phyloP scores from a whole-genome alignment of 2,888 invertebrate species.

The Enchytraeus crypticus region DNA sequence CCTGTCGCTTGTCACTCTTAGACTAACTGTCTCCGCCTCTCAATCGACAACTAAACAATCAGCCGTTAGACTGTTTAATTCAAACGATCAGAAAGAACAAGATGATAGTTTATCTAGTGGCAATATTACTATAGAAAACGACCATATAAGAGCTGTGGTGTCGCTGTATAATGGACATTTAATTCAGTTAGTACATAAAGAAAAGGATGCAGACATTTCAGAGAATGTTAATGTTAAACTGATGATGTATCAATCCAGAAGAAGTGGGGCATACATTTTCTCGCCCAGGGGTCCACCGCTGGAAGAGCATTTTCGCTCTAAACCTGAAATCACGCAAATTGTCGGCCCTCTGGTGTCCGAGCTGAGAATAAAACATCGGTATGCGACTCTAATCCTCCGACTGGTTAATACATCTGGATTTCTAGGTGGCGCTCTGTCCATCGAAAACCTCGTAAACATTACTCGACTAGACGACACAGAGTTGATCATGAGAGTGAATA shows the following conservation, averaged over 20 bases:
- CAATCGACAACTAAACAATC: no score
- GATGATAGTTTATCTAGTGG: no score
- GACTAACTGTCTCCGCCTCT: no score
- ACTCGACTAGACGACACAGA: conserved; percentile 31
- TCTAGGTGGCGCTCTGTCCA: conserved; percentile 13
- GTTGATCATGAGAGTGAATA: conserved; percentile 39
- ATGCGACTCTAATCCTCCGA: conserved; percentile 13
- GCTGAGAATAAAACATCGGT: conserved; percentile 61
- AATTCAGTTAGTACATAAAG: no score
- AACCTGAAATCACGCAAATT: conserved; percentile 65
- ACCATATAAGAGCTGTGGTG: no score
- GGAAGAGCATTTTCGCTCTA: conserved; percentile 8
- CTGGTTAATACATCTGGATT: conserved; percentile 11
- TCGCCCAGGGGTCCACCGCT: conserved; percentile 35
- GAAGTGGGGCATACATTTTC: conserved; percentile 47
- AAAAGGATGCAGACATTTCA: background rate
- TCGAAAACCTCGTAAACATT: conserved; percentile 26
- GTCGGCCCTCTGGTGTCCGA: conserved; percentile 77
- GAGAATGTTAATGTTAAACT: conserved; percentile 52
- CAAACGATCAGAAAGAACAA: no score
- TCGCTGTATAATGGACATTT: no score
- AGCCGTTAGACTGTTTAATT: no score
- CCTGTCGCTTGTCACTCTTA: no score
- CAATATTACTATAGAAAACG: no score
- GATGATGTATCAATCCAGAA: conserved; percentile 70